Base-by-base conservation (phyloP, 2,888 invertebrate genomes). In the Lamellibrachia columna region DNA sequence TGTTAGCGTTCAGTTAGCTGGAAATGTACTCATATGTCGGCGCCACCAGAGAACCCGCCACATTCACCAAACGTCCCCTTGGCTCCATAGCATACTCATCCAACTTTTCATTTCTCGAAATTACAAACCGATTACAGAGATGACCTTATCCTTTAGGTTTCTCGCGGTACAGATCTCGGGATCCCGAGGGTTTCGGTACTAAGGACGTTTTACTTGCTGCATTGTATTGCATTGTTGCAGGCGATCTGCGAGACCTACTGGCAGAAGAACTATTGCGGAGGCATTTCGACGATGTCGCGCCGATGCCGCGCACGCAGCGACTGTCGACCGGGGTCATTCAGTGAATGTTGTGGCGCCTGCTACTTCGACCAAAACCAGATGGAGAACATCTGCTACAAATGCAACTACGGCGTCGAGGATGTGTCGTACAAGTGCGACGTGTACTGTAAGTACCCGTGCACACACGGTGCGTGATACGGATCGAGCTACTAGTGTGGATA, bases 211-310 rank as follows among this genome's bases (percentile, higher is more conserved):
- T 40, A 40, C 40, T 40, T 40, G 40, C 40, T 40, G 4, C 40
- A 28, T 91, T 91, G 58, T 75, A 75, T 75, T 75, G 75, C 75
- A 6, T 22, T 75, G n/a, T 6, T 75, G 75, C 91, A 91, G 91
- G 91, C 52, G 52, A 28, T 91, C 91, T 91, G 91, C 91, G 91
- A 91, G 91, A 91, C 52, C 4, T 53, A 40, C 28, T 91, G 91
- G 91, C 11, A 11, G 52, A 91, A 91, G 40, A 91, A 28, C 1
- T 28, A 28, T 40, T 91, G 91, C 2, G 40, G 40, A 7, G n/a
- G 3, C 52, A 40, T 91, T 52, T 9, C 91, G 52, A 53, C 15
- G 4, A 52, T 91, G 52, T 52, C 52, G 9, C 91, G 91, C 11
- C 53, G 53, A 15, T 91, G 91, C 7, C 91, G n/a, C 52, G 2